Base-by-base conservation (phyloP, 1,140 invertebrate genomes). In the Pseudomyrmex sp. region DNA sequence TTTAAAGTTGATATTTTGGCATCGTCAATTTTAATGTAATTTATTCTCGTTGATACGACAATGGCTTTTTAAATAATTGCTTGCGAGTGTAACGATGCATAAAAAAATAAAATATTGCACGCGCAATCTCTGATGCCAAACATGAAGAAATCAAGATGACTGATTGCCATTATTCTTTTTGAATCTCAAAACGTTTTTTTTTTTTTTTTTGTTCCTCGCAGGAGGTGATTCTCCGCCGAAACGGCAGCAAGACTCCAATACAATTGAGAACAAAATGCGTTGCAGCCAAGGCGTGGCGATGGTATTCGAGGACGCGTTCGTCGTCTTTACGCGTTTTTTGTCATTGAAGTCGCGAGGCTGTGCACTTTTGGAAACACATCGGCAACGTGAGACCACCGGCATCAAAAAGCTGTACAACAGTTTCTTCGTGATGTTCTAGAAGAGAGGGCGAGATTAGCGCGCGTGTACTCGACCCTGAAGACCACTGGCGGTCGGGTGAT, bases 371-470 rank as follows among this genome's bases (percentile, higher is more conserved):
- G 96, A 97, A 94, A 97, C 96, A 92, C 97, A 97, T 92, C 96
- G 97, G 92, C 97, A 97, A 93, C 95, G 96, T 88, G 97, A 97
- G 92, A 97, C 96, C 52, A 97, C 97, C 35, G 97, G 97, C 59
- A 97, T 97, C 89, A 97, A 97, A 94, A 97, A 97, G 94, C 94
- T 97, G 92, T 97, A 97, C 94, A 97, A 97, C 94, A 97, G 97
- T 70, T 97, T 97, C 94, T 97, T 97, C 93, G 97, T 97, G 72
- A 96, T 97, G 94, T 97, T 97, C 94, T 97, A 97, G 35, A 35
- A 97, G 94, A 95, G 91, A 88, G 58, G 61, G 85, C 73, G 15
- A 46, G 15, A 52, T 13, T 0, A 26, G 48, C 23, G 8, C 54
- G 13, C 52, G 59, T 26, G 66, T 68, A 77, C 23, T 77, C 66